Conservation (phyloP, 2,113 vertebrate genomes). For the Seriola dumerili region DNA sequence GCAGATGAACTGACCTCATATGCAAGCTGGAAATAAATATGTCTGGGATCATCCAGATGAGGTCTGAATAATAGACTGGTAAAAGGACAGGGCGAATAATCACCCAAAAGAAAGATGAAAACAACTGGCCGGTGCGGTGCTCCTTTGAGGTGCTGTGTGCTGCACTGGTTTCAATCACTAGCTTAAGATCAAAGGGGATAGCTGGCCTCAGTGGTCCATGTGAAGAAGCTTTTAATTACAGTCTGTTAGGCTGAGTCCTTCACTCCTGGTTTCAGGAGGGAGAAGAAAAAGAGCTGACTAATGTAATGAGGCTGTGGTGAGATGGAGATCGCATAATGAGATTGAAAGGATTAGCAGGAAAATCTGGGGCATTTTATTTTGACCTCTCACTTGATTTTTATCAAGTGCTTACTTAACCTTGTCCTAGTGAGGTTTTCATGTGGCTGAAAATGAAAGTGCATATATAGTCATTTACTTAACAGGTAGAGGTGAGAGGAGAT, state of each 20-base stretch:
- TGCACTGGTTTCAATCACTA: slow-evolving; percentile 13
- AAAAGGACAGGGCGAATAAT: slow-evolving; percentile 30
- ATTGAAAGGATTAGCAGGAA: slow-evolving; percentile 24
- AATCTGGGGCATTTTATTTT: neutral
- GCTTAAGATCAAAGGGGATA: slow-evolving; percentile 20
- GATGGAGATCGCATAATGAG: neutral
- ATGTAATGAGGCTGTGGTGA: neutral
- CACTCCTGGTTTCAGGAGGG: neutral
- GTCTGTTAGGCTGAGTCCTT: slow-evolving; percentile 21
- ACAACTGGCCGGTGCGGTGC: slow-evolving; percentile 5
- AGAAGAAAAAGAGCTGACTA: neutral
- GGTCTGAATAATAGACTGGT: slow-evolving; percentile 43
- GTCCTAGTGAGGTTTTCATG: too few species aligned
- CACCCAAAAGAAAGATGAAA: slow-evolving; percentile 27
- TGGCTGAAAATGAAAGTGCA: too few species aligned
- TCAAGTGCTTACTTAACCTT: neutral
- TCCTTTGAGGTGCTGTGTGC: neutral
- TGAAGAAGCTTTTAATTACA: slow-evolving; percentile 25
- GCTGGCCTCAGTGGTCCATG: slow-evolving; percentile 16
- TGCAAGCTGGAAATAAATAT: slow-evolving; percentile 58
- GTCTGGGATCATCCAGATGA: slow-evolving; percentile 47
- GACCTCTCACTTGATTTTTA: neutral
- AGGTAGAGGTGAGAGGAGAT: too few species aligned
- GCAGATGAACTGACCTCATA: slow-evolving; percentile 64
- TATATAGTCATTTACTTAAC: neutral